Evolutionary conservation across 2,888 invertebrate genomes (phyloP), one percentile per base, ranked within the genome.

Genomic region (Apotomis capreana): DNA sequence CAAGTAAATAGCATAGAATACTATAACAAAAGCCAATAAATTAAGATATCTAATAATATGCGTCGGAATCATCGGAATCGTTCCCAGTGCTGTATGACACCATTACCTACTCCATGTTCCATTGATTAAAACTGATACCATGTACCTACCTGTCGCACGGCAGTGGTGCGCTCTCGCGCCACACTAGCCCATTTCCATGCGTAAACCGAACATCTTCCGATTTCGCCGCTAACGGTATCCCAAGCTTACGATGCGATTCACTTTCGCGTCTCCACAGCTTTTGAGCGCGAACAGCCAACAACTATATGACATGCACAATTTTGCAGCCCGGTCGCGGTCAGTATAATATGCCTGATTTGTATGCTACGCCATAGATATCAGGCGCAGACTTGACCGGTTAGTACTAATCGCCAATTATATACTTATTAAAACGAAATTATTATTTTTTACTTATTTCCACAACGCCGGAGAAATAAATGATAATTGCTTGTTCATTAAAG

Each of bases 211-310:
- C 55, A 61, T 84, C 85, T 84, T 85, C 83, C 81, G 88, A 88
- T 90, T 89, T 90, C 89, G 88, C 89, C 77, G 85, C 74, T 91
- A 92, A 91, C 92, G 91, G 92, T 90, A 89, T 83, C 75, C 72
- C 68, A 64, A 70, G 75, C 76, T 78, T 79, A 80, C 79, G 26
- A 26, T 26, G 80, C 80, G 81, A 84, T 87, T 91, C 89, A 91
- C 91, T 92, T 92, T 92, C 91, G 81, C 84, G 36, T 44, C 61
- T 51, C 36, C n/a, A 49, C 37, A 62, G 57, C 67, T 62, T 71
- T 57, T 49, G 57, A 5, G 49, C 40, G 36, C 63, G 55, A 26
- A 69, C 59, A 9, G n/a, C 5, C 51, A 15, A 52, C 40, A 59
- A 49, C 51, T 36, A 58, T 36, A 58, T 67, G 67, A 58, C 13